Evolutionary conservation across 2,113 vertebrate genomes (phyloP).

Genomic region (Scomber japonicus): DNA sequence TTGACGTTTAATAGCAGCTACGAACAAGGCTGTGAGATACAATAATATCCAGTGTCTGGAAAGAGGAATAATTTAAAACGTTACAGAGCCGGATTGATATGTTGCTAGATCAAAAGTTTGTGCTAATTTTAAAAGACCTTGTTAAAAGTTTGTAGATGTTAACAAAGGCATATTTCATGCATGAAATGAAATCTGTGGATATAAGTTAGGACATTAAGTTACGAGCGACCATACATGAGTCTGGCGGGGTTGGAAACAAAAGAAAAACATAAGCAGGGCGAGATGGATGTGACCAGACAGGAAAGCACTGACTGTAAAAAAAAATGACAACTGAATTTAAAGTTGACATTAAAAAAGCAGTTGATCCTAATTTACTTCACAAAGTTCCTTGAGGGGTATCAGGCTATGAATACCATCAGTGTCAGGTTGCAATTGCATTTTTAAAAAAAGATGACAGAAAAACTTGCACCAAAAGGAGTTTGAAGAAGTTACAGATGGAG

Average conservation of each 20-base stretch:
- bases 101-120: constrained; percentile 2
- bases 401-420: not conserved
- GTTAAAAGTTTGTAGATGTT: constrained; percentile 46
- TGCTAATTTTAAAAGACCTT: constrained; percentile 22
- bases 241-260: not conserved
- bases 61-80: constrained; percentile 26
- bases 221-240: not conserved
- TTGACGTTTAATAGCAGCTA: constrained; percentile 79
- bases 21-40: constrained; percentile 75
- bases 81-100: constrained; percentile 19
- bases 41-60: constrained; percentile 70
- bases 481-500: not conserved
- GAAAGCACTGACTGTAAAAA: not conserved
- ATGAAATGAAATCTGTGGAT: not conserved
- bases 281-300: not conserved
- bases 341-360: constrained; percentile 5
- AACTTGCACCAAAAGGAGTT: constrained; percentile 7
- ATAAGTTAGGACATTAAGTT: not conserved
- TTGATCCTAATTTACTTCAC: not conserved
- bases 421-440: too few species aligned
- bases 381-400: not conserved
- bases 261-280: not conserved
- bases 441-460: not conserved
- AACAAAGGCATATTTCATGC: constrained; percentile 10
- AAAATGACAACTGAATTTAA: not conserved